Percentiles rank a stretch among this genome's conserved stretches.
Conservation (phyloP, 2,797 vertebrate genomes). For the Microchirus variegatus region DNA sequence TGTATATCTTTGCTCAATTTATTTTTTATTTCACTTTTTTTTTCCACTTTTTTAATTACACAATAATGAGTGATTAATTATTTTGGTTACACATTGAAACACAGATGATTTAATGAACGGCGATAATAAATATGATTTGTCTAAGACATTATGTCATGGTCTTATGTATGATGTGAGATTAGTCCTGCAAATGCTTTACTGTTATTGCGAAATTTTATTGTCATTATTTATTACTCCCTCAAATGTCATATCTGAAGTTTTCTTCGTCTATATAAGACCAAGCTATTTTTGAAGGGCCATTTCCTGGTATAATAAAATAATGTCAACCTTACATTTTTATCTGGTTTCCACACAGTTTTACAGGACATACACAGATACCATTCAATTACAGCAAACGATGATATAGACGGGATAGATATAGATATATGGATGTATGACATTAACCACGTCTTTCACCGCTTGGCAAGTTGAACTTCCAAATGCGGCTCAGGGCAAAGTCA, state of each 20-base stretch:
- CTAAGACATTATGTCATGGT: slow-evolving; percentile 4
- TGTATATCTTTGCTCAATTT: slow-evolving; percentile 7
- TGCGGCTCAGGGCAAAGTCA: too few species aligned
- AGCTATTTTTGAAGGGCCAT: slow-evolving; percentile 13
- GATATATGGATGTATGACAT: too few species aligned
- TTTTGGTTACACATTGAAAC: slow-evolving; percentile 17
- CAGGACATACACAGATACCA: neutral
- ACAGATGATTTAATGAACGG: slow-evolving; percentile 13
- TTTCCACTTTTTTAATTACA: neutral
- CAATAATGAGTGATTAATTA: slow-evolving; percentile 2
- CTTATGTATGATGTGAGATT: too few species aligned
- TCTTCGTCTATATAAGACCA: slow-evolving; percentile 16
- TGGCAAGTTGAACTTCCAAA: too few species aligned
- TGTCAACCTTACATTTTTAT: slow-evolving; percentile 2
- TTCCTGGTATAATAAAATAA: slow-evolving; percentile 6
- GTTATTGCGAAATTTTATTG: slow-evolving; percentile 35
- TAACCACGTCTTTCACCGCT: too few species aligned
- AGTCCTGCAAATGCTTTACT: slow-evolving; percentile 14
- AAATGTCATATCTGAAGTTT: slow-evolving; percentile 38
- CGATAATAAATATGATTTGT: slow-evolving; percentile 16
- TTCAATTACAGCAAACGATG: too few species aligned
- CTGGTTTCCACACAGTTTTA: slow-evolving; percentile 1
- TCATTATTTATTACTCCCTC: slow-evolving; percentile 37
- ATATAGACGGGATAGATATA: too few species aligned
- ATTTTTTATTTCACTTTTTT: neutral